phyloP scores from a whole-genome alignment of 2,888 invertebrate genomes.

The Abrostola tripartita region DNA sequence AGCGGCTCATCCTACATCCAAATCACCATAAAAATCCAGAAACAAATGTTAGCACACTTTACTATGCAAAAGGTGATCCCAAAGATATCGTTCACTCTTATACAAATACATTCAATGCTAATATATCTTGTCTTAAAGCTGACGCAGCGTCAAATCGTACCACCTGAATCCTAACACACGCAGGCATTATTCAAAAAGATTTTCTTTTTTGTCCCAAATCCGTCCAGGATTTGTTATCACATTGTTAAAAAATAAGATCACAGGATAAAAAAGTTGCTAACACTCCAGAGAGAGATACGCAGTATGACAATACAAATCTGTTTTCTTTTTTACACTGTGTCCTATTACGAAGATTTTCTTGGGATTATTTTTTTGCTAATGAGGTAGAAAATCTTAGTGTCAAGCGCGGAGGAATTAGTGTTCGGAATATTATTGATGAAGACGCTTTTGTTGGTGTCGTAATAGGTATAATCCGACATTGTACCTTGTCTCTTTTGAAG shows the following conservation, averaged over 20 bases:
- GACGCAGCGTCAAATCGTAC: slow-evolving; percentile 42
- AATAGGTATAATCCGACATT: slow-evolving; percentile 5
- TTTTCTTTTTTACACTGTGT: slow-evolving; percentile 23
- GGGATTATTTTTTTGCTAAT: slow-evolving; percentile 8
- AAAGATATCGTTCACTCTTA: slow-evolving; percentile 39
- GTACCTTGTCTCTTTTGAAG: slow-evolving; percentile 4
- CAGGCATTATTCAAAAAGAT: slow-evolving; percentile 49
- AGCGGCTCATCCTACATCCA: slow-evolving; percentile 38
- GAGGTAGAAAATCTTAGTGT: slow-evolving; percentile 11
- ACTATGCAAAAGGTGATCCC: slow-evolving; percentile 43
- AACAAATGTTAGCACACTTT: slow-evolving; percentile 46
- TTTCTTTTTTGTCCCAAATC: slow-evolving; percentile 31
- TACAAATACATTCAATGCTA: slow-evolving; percentile 47
- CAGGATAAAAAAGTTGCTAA: slow-evolving; percentile 21
- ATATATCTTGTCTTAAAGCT: slow-evolving; percentile 51
- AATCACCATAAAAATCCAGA: slow-evolving; percentile 51
- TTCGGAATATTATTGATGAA: slow-evolving; percentile 13
- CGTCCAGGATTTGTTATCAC: slow-evolving; percentile 31
- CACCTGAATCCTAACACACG: slow-evolving; percentile 45
- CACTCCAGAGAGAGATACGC: neutral
- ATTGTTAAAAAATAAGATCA: slow-evolving; percentile 29
- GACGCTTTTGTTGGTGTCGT: neutral
- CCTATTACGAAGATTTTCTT: slow-evolving; percentile 8
- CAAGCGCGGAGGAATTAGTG: slow-evolving; percentile 17
- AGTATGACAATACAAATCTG: slow-evolving; percentile 12